These are phyloP conservation scores for Auanema sp. DNA, from an alignment of 2,888 invertebrate genomes.

Conservation along the genomic window DNA sequence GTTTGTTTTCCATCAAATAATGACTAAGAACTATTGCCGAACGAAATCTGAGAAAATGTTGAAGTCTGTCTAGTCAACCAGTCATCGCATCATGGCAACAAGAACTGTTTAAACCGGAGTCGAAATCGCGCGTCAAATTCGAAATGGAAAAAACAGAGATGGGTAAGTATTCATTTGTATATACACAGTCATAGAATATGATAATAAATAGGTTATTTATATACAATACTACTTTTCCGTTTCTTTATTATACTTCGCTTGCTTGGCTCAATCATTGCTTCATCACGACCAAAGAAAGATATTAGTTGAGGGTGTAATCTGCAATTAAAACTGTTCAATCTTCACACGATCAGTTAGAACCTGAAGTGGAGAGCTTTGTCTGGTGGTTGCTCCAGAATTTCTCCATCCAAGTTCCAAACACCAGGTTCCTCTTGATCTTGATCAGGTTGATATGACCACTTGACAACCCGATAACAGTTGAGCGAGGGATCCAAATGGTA, in stretches of 20 bases:
- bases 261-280: constrained; percentile 54
- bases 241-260: constrained; percentile 51
- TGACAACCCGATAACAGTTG: constrained; percentile 55
- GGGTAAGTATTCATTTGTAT: too few species aligned
- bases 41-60: too few species aligned
- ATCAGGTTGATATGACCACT: constrained; percentile 59
- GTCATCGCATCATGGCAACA: too few species aligned
- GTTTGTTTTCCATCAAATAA: too few species aligned
- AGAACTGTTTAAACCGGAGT: too few species aligned
- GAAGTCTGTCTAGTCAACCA: too few species aligned
- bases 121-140: too few species aligned
- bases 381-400: constrained; percentile 58
- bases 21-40: too few species aligned
- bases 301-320: constrained; percentile 60
- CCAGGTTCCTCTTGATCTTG: constrained; percentile 46
- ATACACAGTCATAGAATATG: background rate
- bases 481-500: constrained; percentile 44
- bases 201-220: constrained; percentile 25
- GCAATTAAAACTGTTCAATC: constrained; percentile 15
- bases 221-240: constrained; percentile 47
- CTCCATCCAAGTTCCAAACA: constrained; percentile 62
- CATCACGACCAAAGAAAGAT: constrained; percentile 58
- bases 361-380: constrained; percentile 56
- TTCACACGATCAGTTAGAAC: constrained; percentile 9
- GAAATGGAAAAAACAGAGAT: too few species aligned